A percentile compares a stretch with the other conserved stretches of the same genome.
Evolutionary conservation across 1,140 invertebrate genomes (phyloP).

Genomic region (Popillia japonica): DNA sequence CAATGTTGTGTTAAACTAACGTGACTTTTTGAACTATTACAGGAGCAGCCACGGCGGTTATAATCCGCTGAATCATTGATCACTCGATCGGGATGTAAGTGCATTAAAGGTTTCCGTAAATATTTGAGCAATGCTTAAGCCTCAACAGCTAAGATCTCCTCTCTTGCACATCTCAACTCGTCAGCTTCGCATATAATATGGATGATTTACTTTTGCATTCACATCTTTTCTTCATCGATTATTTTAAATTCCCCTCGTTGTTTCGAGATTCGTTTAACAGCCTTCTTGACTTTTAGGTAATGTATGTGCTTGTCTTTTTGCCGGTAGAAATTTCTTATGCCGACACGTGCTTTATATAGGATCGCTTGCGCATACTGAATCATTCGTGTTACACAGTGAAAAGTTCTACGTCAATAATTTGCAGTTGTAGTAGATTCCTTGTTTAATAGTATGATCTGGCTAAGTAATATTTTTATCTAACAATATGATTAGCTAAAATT

Average conservation of each 20-base stretch:
- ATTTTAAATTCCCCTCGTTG: conserved; percentile 18
- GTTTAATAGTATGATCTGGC: no score
- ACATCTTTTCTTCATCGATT: conserved; percentile 21
- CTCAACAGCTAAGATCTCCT: neutral
- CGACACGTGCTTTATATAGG: neutral
- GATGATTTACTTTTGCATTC: conserved; percentile 38
- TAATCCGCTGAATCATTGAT: conserved; percentile 44
- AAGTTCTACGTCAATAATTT: neutral
- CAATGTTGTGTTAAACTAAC: conserved; percentile 32
- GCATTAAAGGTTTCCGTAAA: conserved; percentile 43
- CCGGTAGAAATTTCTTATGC: neutral
- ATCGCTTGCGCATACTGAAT: neutral
- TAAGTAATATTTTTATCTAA: no score
- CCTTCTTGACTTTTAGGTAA: neutral
- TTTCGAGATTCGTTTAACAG: neutral
- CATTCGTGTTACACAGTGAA: neutral
- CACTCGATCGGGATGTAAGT: conserved; percentile 42
- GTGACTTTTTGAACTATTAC: conserved; percentile 8
- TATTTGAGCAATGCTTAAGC: conserved; percentile 41
- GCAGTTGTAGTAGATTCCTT: neutral
- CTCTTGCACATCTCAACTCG: conserved; percentile 7
- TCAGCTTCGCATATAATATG: conserved; percentile 20
- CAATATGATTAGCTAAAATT: no score
- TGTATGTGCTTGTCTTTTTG: neutral
- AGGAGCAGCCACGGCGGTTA: conserved; percentile 19